Conservation (phyloP, 2,888 invertebrate genomes). For the Gymnoscelis rufifasciata region DNA sequence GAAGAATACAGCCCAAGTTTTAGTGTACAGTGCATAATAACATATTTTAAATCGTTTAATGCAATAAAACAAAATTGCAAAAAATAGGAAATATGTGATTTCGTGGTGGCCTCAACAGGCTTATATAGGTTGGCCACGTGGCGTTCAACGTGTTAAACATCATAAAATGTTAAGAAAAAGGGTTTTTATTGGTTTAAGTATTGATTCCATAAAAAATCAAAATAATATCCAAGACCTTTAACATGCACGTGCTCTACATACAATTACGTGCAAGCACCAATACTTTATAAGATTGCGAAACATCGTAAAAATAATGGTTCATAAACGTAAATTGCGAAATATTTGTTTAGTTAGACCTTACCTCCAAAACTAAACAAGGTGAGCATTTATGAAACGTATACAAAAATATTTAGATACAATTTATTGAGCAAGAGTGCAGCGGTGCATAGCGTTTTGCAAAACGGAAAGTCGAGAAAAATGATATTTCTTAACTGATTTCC, state of each 20-base stretch:
- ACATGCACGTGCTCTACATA: background rate
- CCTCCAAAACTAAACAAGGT: conserved; percentile 23
- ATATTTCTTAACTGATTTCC: conserved; percentile 22
- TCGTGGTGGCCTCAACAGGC: too few species aligned
- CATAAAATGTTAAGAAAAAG: too few species aligned
- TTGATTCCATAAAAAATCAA: too few species aligned
- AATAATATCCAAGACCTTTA: background rate
- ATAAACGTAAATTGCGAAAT: conserved; percentile 15
- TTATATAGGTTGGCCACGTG: too few species aligned
- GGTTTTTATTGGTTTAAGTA: too few species aligned
- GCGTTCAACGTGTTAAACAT: too few species aligned
- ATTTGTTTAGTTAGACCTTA: conserved; percentile 20
- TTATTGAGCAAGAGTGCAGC: conserved; percentile 26
- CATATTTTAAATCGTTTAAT: too few species aligned
- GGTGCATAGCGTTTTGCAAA: conserved; percentile 26
- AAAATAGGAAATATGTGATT: too few species aligned
- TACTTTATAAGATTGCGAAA: conserved; percentile 12
- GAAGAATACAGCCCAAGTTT: too few species aligned
- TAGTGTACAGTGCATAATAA: too few species aligned
- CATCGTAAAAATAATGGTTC: conserved; percentile 10
- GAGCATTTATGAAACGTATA: conserved; percentile 24
- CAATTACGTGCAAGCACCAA: background rate
- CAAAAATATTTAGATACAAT: conserved; percentile 25
- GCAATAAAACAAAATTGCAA: too few species aligned
- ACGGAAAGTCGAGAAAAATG: conserved; percentile 22